Conservation (phyloP, 1,140 invertebrate species). For the Bombus sibiricus region DNA sequence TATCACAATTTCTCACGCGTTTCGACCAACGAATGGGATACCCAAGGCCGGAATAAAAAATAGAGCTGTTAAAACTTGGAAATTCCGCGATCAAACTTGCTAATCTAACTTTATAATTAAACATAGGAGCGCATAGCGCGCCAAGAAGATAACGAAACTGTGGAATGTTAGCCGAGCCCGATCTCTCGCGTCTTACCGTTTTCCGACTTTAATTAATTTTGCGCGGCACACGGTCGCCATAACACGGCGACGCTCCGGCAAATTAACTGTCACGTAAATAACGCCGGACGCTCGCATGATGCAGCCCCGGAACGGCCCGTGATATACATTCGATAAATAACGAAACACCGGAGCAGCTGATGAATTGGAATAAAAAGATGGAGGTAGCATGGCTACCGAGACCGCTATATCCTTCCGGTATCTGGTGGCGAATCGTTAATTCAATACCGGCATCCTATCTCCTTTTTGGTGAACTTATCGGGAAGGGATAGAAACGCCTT, state of each 20-base stretch:
- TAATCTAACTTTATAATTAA: slow-evolving; percentile 55
- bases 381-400: background rate
- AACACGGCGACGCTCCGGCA: background rate
- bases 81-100: slow-evolving; percentile 32
- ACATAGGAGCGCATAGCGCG: slow-evolving; percentile 10
- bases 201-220: slow-evolving; percentile 49
- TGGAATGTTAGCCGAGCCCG: slow-evolving; percentile 32
- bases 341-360: background rate
- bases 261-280: slow-evolving; percentile 35
- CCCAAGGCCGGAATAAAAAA: background rate
- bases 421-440: slow-evolving; percentile 62
- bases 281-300: background rate
- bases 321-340: slow-evolving; percentile 5
- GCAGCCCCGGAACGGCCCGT: background rate
- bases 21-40: background rate
- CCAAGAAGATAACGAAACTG: slow-evolving; percentile 45
- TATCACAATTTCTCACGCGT: background rate
- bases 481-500: slow-evolving; percentile 66
- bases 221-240: background rate
- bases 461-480: slow-evolving; percentile 41
- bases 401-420: slow-evolving; percentile 52
- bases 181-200: slow-evolving; percentile 26
- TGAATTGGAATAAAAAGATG: background rate
- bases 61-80: background rate
- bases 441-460: slow-evolving; percentile 53